Conservation (phyloP, 1,140 invertebrate genomes). For the Zaprionus taronus region DNA sequence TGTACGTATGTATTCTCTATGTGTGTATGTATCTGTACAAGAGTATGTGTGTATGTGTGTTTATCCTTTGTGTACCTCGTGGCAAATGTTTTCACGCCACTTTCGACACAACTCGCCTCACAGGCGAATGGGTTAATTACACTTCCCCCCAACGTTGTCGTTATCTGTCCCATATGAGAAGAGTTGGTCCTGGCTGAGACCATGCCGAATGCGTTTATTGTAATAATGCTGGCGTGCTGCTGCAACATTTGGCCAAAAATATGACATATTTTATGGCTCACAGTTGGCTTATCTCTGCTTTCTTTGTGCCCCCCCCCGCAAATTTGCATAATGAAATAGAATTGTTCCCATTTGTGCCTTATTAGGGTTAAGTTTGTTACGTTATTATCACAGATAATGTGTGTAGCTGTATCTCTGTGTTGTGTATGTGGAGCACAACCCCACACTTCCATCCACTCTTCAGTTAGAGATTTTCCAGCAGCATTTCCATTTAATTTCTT, state of each 20-base stretch:
- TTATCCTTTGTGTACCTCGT: constrained; percentile 16
- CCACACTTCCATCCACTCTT: not conserved
- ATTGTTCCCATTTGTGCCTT: constrained; percentile 83
- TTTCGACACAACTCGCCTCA: not conserved
- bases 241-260: constrained; percentile 59
- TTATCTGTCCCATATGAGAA: constrained; percentile 52
- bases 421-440: not conserved
- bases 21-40: too few relatives aligned
- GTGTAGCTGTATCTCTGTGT: constrained; percentile 4
- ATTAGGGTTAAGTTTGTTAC: constrained; percentile 68
- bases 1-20: not conserved
- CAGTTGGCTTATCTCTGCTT: constrained; percentile 46
- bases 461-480: not conserved
- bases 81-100: constrained; percentile 67
- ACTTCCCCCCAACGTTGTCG: not conserved
- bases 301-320: constrained; percentile 1
- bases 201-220: constrained; percentile 68
- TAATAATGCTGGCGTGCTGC: constrained; percentile 41
- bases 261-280: constrained; percentile 79
- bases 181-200: not conserved
- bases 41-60: constrained; percentile 9
- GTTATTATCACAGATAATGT: constrained; percentile 67
- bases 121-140: constrained; percentile 60
- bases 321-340: constrained; percentile 77
- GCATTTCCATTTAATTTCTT: not conserved